These are phyloP conservation scores for Crepidodera aurea DNA, from an alignment of 2,888 invertebrate genomes.

Conservation along the genomic window DNA sequence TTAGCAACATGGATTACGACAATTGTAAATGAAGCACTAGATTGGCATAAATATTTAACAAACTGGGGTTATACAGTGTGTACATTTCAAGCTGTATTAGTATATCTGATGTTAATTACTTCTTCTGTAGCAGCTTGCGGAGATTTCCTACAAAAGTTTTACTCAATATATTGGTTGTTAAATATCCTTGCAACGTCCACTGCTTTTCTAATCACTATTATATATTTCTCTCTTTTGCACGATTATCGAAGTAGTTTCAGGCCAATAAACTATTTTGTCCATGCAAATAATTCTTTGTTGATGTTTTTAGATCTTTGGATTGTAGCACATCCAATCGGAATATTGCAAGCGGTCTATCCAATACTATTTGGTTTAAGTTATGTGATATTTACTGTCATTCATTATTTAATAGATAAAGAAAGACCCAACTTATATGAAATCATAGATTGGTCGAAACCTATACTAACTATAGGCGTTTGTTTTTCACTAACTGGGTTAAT, in stretches of 20 bases:
- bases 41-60: slow-evolving; percentile 78
- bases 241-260: slow-evolving; percentile 60
- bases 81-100: slow-evolving; percentile 67
- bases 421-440: not conserved
- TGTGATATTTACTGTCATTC: slow-evolving; percentile 71
- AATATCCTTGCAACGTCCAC: slow-evolving; percentile 74
- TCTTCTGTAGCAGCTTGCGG: slow-evolving; percentile 39
- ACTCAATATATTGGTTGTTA: slow-evolving; percentile 71
- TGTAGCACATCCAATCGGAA: slow-evolving; percentile 75
- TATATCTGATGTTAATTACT: slow-evolving; percentile 47
- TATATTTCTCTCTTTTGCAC: slow-evolving; percentile 73
- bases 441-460: slow-evolving; percentile 2
- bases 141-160: slow-evolving; percentile 45
- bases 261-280: slow-evolving; percentile 74
- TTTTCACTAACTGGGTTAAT: not conserved
- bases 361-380: slow-evolving; percentile 70
- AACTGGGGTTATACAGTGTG: slow-evolving; percentile 75
- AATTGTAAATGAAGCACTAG: slow-evolving; percentile 60
- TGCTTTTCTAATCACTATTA: slow-evolving; percentile 77
- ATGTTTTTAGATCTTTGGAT: slow-evolving; percentile 78
- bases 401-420: slow-evolving; percentile 60
- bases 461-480: not conserved
- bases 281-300: slow-evolving; percentile 77
- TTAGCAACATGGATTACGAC: slow-evolving; percentile 56
- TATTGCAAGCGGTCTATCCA: slow-evolving; percentile 70